These are phyloP conservation scores for Anas capensis DNA, from an alignment of 2,797 vertebrate species.

Conservation along the genomic window DNA sequence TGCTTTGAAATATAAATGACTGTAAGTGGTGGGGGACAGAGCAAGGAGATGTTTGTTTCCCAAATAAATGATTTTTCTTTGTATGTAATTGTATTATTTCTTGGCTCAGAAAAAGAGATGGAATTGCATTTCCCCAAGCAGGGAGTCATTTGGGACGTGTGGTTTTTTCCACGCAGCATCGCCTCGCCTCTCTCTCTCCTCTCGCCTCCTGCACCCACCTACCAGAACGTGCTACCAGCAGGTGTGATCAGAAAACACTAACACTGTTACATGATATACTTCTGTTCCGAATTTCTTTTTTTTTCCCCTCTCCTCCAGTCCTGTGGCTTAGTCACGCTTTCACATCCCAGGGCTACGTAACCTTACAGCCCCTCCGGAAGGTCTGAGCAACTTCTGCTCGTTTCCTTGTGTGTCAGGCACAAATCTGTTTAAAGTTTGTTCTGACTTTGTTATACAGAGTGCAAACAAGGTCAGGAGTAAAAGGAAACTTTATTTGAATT, in stretches of 20 bases:
- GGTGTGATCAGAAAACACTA: not conserved
- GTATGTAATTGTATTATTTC: not conserved
- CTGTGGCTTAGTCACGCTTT: rapidly evolving
- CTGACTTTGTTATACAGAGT: not conserved
- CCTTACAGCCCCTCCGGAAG: not conserved
- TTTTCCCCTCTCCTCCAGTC: not conserved
- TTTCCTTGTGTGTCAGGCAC: not conserved
- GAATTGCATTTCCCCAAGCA: not conserved
- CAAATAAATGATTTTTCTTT: not conserved
- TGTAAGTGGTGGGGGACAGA: not conserved
- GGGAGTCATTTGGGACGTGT: not conserved
- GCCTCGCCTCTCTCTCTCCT: not conserved
- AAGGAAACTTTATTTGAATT: not conserved
- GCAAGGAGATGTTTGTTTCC: not conserved
- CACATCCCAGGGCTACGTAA: not conserved
- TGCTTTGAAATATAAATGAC: not conserved
- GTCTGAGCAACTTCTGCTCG: not conserved
- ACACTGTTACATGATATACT: not conserved
- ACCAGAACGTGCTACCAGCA: rapidly evolving
- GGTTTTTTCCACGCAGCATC: not conserved
- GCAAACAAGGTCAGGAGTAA: not conserved
- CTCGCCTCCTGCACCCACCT: not conserved
- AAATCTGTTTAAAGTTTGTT: conserved; percentile 4
- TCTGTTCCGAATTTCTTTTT: not conserved
- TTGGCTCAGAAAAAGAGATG: not conserved